Evolutionary conservation across 2,888 invertebrate species (phyloP), one percentile per base, ranked within the genome.

Genomic region (Tenodera sinensis): DNA sequence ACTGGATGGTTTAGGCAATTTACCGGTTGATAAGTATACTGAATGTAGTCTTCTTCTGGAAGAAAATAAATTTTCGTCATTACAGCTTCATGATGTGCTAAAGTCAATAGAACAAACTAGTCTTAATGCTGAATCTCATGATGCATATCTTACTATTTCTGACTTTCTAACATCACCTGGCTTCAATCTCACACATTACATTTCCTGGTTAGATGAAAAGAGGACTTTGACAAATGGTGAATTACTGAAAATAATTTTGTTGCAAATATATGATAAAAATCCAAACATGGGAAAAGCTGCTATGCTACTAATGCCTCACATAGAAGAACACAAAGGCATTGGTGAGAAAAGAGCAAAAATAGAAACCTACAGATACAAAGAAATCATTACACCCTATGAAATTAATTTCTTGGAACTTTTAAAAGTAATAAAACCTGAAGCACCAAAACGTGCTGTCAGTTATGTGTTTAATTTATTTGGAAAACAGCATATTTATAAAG

Each of bases 341-440:
- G 81, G 83, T 14, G 83, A 47, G 0, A 47, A 86, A 34, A 81
- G 30, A 87, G 30, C 30, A 9, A 82, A 30, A 34, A 47, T 87
- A 15, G 82, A 82, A n/a, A 83, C 54, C 15, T 83, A 30, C 12
- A 47, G 81, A 54, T 54, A 88, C 4, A 27, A 27, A 84, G 84
- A 84, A n/a, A n/a, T 30, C 4, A 9, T n/a, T 27, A 30, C 71
- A n/a, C 25, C 88, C 42, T 42, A 83, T 54, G 85, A 89, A 82
- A 89, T 88, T 42, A 88, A 89, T 54, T 89, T 87, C 30, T 25
- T 82, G 34, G 84, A 88, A 27, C 83, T 89, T 9, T 25, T 89
- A 4, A 71, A 88, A 25, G 83, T 88, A 42, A 27, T 89, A 84
- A 89, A 88, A 83, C 20, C 84, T 84, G 84, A 84, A 54, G 89